phyloP scores from a whole-genome alignment of 2,888 invertebrate genomes.

The Pheosia gnoma region DNA sequence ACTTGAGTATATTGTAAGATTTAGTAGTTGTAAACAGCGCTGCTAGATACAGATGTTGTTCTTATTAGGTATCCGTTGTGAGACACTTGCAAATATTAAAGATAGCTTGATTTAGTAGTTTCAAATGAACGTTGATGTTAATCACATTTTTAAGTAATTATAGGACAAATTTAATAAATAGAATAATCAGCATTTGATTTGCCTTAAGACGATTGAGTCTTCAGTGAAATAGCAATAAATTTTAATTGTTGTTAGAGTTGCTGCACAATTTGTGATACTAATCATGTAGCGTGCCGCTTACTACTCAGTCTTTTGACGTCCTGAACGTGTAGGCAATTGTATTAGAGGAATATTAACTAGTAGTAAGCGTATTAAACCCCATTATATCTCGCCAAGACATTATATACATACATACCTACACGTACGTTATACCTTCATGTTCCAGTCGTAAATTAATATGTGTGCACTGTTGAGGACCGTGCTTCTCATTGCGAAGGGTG shows the following conservation, averaged over 20 bases:
- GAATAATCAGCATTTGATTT: constrained; percentile 68
- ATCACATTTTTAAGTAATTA: constrained; percentile 46
- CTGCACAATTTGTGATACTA: constrained; percentile 79
- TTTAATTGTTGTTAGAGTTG: constrained; percentile 70
- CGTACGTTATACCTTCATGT: neutral
- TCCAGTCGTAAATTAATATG: neutral
- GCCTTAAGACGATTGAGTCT: constrained; percentile 75
- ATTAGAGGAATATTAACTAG: constrained; percentile 78
- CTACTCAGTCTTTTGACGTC: constrained; percentile 77
- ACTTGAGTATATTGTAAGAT: constrained; percentile 63
- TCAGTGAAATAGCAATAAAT: constrained; percentile 79
- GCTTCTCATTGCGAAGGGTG: no score
- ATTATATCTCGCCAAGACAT: constrained; percentile 53
- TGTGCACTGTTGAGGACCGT: neutral
- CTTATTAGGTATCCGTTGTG: constrained; percentile 44
- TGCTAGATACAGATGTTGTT: constrained; percentile 45
- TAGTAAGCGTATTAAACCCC: constrained; percentile 76
- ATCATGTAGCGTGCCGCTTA: constrained; percentile 75
- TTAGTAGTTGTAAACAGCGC: constrained; percentile 45
- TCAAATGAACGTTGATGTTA: constrained; percentile 41
- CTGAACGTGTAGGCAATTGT: constrained; percentile 79
- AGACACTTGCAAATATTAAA: constrained; percentile 43
- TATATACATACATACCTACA: constrained; percentile 29
- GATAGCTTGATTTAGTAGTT: constrained; percentile 50
- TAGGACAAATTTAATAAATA: constrained; percentile 44